Percentiles rank a stretch among this genome's conserved stretches.
Conservation (phyloP, 1,140 invertebrate species). For the Aphidius gifuensis region DNA sequence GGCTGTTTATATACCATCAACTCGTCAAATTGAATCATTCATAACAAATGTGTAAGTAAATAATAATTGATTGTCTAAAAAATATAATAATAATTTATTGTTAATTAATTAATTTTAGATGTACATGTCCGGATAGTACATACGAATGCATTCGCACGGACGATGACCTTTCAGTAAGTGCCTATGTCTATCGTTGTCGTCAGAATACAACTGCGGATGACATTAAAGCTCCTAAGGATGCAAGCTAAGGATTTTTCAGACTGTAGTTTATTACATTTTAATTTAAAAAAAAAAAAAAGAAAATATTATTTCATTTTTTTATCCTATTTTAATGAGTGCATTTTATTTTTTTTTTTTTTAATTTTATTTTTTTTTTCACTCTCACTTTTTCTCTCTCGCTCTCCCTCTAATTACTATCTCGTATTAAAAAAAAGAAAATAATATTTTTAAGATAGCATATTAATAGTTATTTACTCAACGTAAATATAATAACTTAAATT, state of each 20-base stretch:
- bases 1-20: conserved; percentile 59
- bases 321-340: too few species aligned
- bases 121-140: conserved; percentile 53
- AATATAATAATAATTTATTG: background rate
- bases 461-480: too few species aligned
- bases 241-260: conserved; percentile 26
- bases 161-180: conserved; percentile 60
- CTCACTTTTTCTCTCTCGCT: too few species aligned
- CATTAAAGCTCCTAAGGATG: conserved; percentile 35
- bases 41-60: conserved; percentile 64
- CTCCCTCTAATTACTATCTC: too few species aligned
- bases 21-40: conserved; percentile 56
- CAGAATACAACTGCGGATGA: conserved; percentile 42
- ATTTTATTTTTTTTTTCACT: background rate
- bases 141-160: conserved; percentile 55
- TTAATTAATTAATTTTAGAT: conserved; percentile 51
- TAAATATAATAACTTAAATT: too few species aligned
- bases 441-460: too few species aligned
- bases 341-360: conserved; percentile 16
- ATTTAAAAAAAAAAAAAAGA: conserved; percentile 6
- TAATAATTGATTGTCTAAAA: background rate
- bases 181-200: conserved; percentile 61
- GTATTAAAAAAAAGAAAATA: too few species aligned
- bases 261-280: background rate
- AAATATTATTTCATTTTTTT: too few species aligned